phyloP scores from a whole-genome alignment of 2,797 vertebrate genomes.

The Pitangus sulphuratus region DNA sequence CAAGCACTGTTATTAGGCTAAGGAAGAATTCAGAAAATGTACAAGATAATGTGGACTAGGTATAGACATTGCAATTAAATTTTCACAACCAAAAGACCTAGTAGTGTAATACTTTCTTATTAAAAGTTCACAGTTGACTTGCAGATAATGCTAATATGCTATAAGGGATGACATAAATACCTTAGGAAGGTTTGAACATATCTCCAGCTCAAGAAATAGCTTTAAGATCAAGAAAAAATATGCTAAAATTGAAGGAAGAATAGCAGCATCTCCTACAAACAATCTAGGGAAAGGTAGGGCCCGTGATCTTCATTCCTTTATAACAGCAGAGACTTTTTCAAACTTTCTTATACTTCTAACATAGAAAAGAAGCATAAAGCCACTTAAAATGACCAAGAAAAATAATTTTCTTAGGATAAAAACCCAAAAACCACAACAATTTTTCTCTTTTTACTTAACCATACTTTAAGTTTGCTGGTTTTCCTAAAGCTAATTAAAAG shows the following conservation, averaged over 20 bases:
- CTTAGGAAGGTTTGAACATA: background rate
- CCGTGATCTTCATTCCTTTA: background rate
- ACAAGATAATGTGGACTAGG: background rate
- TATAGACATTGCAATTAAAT: background rate
- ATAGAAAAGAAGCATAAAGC: background rate
- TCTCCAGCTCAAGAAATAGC: background rate
- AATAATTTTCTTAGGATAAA: background rate
- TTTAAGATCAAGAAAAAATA: background rate
- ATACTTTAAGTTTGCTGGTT: background rate
- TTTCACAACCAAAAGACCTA: background rate
- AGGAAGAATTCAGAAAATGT: background rate
- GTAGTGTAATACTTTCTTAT: background rate
- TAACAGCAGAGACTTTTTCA: background rate
- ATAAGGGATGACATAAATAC: background rate
- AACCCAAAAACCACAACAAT: too few relatives aligned
- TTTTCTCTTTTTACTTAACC: background rate
- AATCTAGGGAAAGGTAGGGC: background rate
- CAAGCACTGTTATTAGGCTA: background rate
- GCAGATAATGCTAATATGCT: background rate
- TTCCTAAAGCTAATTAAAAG: background rate
- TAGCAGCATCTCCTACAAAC: background rate
- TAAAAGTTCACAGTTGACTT: background rate
- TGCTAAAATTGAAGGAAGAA: background rate
- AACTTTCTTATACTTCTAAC: background rate
- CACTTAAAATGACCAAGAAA: background rate